Conservation (phyloP, 2,113 vertebrate species). For the Microcebus ravelobensis region DNA sequence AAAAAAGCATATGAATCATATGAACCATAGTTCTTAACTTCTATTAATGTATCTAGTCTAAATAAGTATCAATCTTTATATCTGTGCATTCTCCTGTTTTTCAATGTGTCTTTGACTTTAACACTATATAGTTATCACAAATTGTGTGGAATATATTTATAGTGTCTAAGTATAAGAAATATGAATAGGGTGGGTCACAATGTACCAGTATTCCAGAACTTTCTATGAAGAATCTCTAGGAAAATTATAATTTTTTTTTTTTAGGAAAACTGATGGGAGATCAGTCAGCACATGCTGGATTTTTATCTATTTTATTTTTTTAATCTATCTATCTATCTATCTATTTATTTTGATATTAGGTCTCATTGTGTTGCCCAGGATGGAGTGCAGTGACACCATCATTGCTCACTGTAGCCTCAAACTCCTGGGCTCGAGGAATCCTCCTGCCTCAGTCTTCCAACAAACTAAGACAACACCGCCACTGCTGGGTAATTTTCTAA, state of each 20-base stretch:
- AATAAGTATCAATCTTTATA: background rate
- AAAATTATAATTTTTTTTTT: background rate
- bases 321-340: too few relatives aligned
- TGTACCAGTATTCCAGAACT: background rate
- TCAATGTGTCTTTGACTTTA: background rate
- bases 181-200: background rate
- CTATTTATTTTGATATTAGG: too few relatives aligned
- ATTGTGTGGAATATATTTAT: background rate
- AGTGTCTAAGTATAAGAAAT: background rate
- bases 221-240: background rate
- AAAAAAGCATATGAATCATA: background rate
- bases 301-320: background rate
- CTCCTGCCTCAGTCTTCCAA: too few relatives aligned
- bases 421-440: too few relatives aligned
- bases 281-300: background rate
- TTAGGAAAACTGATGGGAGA: background rate
- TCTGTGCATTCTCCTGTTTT: background rate
- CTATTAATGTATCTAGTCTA: background rate
- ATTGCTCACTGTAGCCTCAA: too few relatives aligned
- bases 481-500: too few relatives aligned
- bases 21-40: background rate
- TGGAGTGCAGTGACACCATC: too few relatives aligned
- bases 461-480: too few relatives aligned
- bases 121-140: background rate
- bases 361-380: too few relatives aligned